Percentiles rank a stretch among this genome's conserved stretches.
phyloP scores from a whole-genome alignment of 2,797 vertebrate species.

The Antrozous pallidus region DNA sequence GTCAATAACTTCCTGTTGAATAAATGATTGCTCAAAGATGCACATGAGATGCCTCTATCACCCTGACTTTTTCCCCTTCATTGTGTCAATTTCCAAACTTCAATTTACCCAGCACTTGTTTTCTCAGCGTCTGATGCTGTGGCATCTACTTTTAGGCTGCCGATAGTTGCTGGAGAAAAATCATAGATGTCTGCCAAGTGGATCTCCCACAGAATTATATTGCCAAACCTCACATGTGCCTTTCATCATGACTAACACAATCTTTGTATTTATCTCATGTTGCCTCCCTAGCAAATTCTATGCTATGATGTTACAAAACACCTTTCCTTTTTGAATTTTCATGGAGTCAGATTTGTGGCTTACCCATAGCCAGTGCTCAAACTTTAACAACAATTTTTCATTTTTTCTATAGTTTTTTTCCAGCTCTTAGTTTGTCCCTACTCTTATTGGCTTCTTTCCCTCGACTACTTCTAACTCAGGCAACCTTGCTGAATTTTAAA shows the following conservation, averaged over 20 bases:
- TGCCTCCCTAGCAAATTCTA: background rate
- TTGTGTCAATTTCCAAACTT: background rate
- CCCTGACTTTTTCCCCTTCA: background rate
- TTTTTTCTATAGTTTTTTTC: background rate
- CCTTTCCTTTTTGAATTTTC: background rate
- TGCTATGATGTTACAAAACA: background rate
- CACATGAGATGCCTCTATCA: background rate
- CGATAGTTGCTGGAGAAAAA: background rate
- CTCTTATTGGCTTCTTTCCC: background rate
- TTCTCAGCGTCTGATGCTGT: background rate
- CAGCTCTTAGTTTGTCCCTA: background rate
- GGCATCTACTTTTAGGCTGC: background rate
- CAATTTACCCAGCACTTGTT: background rate
- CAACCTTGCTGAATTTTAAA: background rate
- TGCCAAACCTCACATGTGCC: background rate
- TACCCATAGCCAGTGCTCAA: background rate
- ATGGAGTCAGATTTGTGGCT: background rate
- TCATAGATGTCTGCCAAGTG: background rate
- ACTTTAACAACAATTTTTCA: background rate
- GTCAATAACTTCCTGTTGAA: background rate
- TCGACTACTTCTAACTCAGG: background rate
- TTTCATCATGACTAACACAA: background rate
- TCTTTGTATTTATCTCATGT: background rate
- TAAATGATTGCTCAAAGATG: background rate
- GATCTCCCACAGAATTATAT: background rate